Evolutionary conservation across 2,888 invertebrate species (phyloP), one percentile per base, ranked within the genome.

Genomic region (Catotricha subobsoleta): DNA sequence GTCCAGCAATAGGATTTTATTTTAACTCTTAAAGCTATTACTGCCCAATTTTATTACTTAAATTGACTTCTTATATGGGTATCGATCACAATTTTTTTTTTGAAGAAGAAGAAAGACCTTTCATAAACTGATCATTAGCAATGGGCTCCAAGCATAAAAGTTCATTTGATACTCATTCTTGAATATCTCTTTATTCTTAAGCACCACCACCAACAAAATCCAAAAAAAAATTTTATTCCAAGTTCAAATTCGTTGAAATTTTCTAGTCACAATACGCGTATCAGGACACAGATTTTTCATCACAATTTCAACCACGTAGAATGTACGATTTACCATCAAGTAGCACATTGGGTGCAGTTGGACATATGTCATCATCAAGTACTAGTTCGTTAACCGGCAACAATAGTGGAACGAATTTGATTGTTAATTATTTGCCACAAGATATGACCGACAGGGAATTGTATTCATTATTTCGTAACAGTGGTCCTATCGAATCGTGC

Each of bases 381-480:
- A 54, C 56, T 42, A 54, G 54, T 47, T 56, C 57, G 15, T 46
- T 58, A 40, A 50, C 52, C 36, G 2, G 19, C 15, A 53, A 52
- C 36, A 54, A 55, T 47, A 40, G 63, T 47, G 68, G 68, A 51
- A 86, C 86, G 43, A 92, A 92, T 67, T 72, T 94, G 51, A 94
- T 94, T 51, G 82, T 94, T 55, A 94, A 94, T 69, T 94, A 92
- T 64, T 71, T 94, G 53, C 92, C 94, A 23, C 92, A 92, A 66
- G 82, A 79, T 53, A 81, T 92, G 71, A 83, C 84, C 2, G 92
- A 92, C 60, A 80, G 83, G 57, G 90, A 91, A 55, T 70, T 92
- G 43, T 82, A 80, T 58, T 78, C 80, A 48, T 76, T 92, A 68
- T 94, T 94, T 62, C 74, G 80, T 51, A 77, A 80, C 41, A 78